Evolutionary conservation across 30 jellyfish, hydroid and myxozoan genomes (phyloP), one percentile per base, ranked within the genome.

Genomic region (Catostylus mosaicus): DNA sequence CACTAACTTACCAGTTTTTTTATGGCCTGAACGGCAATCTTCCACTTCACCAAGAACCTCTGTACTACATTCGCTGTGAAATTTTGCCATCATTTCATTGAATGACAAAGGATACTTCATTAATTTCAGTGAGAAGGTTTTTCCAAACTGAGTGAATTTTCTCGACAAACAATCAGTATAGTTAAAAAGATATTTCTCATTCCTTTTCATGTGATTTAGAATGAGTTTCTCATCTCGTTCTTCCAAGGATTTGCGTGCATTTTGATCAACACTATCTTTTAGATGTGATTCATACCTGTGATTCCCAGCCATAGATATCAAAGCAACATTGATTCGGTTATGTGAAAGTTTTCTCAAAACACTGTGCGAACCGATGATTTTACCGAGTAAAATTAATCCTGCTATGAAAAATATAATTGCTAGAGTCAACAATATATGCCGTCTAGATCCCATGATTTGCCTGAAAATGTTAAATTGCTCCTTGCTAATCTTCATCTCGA

Each of bases 121-220:
- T 64, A 11, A 8, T 46, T 32, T 37, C 7, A 30, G 32, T 22
- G 64, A 48, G 26, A 70, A 26, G 30, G 33, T 54, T 2, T 45
- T 29, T n/a, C 43, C 80, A 35, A 68, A 60, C 37, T 69, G 38
- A 10, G 46, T 36, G 37, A 67, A 65, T 29, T 52, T 57, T 10
- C 56, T 54, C 19, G 71, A 12, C 36, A 82, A 68, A 29, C 92
- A 82, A 6, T 61, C 51, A 27, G 92, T 82, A 20, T 82, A 82
- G 46, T 70, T 82, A 3, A 30, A 14, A 0, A 82, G 45, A 69
- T 82, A 60, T 10, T 59, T 82, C 73, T 38, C 59, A 57, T 82
- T 83, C 38, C 43, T 69, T 0, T 60, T 29, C 64, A 69, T 5
- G 26, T 60, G 86, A 3, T 24, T 38, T 52, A 30, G 54, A 23